Percentiles rank a stretch among this genome's conserved stretches.
Evolutionary conservation across 2,888 invertebrate species (phyloP).

Genomic region (Chironomus tentans): DNA sequence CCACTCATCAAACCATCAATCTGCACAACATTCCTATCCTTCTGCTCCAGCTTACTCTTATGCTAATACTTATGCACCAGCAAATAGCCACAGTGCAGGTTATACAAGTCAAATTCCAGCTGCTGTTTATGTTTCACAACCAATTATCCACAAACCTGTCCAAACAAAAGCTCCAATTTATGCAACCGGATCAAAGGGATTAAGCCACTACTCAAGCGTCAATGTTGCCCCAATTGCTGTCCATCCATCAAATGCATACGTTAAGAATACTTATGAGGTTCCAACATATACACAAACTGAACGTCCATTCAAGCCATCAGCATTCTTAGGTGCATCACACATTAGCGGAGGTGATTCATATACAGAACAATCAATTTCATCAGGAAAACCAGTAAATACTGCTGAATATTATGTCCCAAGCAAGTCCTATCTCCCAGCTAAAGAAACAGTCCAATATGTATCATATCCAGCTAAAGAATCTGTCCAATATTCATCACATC

Average conservation of each 20-base stretch:
- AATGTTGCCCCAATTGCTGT: neutral
- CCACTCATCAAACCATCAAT: neutral
- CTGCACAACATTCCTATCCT: neutral
- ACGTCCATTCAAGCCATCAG: slow-evolving; percentile 17
- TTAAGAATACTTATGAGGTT: neutral
- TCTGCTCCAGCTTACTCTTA: neutral
- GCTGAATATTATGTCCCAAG: neutral
- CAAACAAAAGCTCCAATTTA: neutral
- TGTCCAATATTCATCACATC: neutral
- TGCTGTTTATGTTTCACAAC: slow-evolving; percentile 6
- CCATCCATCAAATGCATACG: neutral
- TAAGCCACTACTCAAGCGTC: slow-evolving; percentile 5
- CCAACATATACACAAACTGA: slow-evolving; percentile 19
- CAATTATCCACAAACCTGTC: neutral
- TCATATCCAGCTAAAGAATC: neutral
- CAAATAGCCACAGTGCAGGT: neutral
- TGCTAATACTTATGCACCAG: neutral
- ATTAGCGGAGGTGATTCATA: neutral
- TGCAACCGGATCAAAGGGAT: slow-evolving; percentile 2
- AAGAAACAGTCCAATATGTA: neutral
- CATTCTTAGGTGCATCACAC: slow-evolving; percentile 5
- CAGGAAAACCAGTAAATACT: too few relatives aligned
- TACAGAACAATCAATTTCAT: neutral
- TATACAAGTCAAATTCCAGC: neutral
- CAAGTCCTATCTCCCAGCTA: slow-evolving; percentile 16